phyloP scores from a whole-genome alignment of 2,797 vertebrate species.

The Acrossocheilus wenchowensis region DNA sequence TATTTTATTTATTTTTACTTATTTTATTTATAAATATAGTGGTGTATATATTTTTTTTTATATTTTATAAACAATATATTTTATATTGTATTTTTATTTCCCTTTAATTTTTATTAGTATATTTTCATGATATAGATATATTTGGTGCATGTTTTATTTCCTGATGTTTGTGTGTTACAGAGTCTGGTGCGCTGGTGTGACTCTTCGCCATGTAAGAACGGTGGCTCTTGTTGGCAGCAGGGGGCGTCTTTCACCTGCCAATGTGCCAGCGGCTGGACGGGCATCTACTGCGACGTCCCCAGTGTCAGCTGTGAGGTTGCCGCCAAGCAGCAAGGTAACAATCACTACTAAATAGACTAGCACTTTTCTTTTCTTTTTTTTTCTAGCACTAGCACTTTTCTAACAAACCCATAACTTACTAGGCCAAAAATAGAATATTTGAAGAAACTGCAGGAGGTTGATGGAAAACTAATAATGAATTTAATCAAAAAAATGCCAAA shows the following conservation, averaged over 20 bases:
- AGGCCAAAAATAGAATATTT: not conserved
- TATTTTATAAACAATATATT: too few relatives aligned
- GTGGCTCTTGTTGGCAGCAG: constrained; percentile 91
- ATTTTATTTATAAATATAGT: too few relatives aligned
- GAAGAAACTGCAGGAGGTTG: not conserved
- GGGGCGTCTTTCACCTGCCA: constrained; percentile 88
- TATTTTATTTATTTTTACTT: not conserved
- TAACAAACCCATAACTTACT: not conserved
- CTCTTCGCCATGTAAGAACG: constrained; percentile 91
- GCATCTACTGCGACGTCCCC: constrained; percentile 93
- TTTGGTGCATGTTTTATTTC: constrained; percentile 48
- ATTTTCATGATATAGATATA: not conserved
- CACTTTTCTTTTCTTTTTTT: too few relatives aligned
- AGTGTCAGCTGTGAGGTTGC: constrained; percentile 96
- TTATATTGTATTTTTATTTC: not conserved
- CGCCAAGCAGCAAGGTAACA: constrained; percentile 88
- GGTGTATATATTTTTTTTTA: too few relatives aligned
- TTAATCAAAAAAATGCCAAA: not conserved
- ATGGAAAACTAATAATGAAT: not conserved
- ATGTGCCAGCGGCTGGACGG: constrained; percentile 91
- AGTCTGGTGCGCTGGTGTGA: constrained; percentile 93
- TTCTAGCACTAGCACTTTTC: not conserved
- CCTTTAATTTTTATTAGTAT: not conserved
- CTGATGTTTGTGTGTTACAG: constrained; percentile 69
- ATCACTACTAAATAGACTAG: not conserved